Evolutionary conservation across 2,113 vertebrate species (phyloP).

Genomic region (Agapornis roseicollis): DNA sequence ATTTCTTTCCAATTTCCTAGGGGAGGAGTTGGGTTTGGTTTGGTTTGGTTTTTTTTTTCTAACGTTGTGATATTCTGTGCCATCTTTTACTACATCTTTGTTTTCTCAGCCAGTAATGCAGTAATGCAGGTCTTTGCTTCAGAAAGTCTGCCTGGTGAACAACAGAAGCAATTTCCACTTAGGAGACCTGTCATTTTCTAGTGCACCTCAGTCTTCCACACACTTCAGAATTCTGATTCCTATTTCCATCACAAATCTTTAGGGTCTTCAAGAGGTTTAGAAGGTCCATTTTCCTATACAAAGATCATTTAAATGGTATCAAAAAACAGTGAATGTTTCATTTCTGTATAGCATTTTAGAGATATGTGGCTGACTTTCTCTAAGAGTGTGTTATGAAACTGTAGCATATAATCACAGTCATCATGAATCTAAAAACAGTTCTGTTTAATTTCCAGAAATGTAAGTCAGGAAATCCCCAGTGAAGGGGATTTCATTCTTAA

Average conservation of each 20-base stretch:
- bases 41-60: neutral
- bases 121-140: neutral
- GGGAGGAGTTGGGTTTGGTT: neutral
- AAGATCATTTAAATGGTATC: neutral
- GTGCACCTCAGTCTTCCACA: neutral
- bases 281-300: neutral
- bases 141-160: neutral
- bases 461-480: neutral
- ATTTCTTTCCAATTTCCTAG: neutral
- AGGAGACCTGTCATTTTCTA: neutral
- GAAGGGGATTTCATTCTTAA: neutral
- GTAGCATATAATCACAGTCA: neutral
- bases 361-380: neutral
- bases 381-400: neutral
- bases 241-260: neutral
- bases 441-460: neutral
- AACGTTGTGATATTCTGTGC: neutral
- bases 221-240: neutral
- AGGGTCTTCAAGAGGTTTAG: neutral
- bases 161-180: neutral
- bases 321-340: neutral
- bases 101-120: neutral
- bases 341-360: neutral
- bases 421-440: neutral
- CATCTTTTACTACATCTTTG: neutral